phyloP scores from a whole-genome alignment of 2,113 vertebrate genomes.

The Siniperca knerii region DNA sequence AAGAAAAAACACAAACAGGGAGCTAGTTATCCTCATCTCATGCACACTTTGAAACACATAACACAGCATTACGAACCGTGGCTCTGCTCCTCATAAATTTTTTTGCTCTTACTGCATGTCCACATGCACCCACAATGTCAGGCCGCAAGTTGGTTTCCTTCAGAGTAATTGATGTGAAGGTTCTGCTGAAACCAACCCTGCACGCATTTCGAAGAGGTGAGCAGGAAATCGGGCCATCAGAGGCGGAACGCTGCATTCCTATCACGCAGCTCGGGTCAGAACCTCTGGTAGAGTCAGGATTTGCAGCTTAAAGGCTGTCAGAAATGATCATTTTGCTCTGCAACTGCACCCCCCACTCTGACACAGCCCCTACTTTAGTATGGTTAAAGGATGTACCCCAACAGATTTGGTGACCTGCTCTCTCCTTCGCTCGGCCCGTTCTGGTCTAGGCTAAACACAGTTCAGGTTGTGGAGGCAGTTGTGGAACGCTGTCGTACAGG shows the following conservation, averaged over 20 bases:
- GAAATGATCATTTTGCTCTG: slow-evolving; percentile 67
- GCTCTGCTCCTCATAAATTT: slow-evolving; percentile 26
- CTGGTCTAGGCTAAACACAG: slow-evolving; percentile 85
- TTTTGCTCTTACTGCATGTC: slow-evolving; percentile 54
- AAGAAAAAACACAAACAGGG: slow-evolving; percentile 34
- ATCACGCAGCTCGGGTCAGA: slow-evolving; percentile 82
- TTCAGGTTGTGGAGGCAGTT: slow-evolving; percentile 52
- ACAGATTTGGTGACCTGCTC: slow-evolving; percentile 78
- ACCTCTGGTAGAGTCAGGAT: slow-evolving; percentile 82
- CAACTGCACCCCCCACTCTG: slow-evolving; percentile 71
- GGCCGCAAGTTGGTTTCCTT: slow-evolving; percentile 86
- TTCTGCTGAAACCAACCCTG: slow-evolving; percentile 81
- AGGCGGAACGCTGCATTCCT: slow-evolving; percentile 82
- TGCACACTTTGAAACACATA: slow-evolving; percentile 35
- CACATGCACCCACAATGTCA: slow-evolving; percentile 82
- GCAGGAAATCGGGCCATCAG: slow-evolving; percentile 88
- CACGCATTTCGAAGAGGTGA: slow-evolving; percentile 79
- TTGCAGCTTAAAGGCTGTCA: slow-evolving; percentile 84
- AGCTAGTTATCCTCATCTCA: slow-evolving; percentile 29
- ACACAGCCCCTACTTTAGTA: slow-evolving; percentile 85
- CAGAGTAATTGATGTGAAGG: slow-evolving; percentile 87
- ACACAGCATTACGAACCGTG: slow-evolving; percentile 10
- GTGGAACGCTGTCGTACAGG: slow-evolving; percentile 67
- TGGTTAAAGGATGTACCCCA: slow-evolving; percentile 86
- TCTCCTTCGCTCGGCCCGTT: slow-evolving; percentile 76